Conservation (phyloP, 2,797 vertebrate genomes). For the Salarias fasciatus region DNA sequence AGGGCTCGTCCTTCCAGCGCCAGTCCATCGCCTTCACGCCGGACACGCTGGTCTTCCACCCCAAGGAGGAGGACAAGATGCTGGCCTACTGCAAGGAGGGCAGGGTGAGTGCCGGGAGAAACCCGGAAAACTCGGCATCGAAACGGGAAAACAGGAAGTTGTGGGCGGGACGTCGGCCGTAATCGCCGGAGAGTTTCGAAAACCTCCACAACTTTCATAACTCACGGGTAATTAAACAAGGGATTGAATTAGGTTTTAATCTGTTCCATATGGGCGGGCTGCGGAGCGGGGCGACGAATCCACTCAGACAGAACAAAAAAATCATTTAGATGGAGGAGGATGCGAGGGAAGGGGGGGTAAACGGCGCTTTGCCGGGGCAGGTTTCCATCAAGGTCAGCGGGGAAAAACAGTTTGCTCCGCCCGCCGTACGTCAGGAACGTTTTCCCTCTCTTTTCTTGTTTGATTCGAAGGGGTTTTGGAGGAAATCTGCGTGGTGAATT, state of each 20-base stretch:
- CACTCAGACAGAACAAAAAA: slow-evolving; percentile 48
- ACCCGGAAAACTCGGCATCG: too few relatives aligned
- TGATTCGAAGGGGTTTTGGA: neutral
- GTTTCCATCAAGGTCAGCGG: slow-evolving; percentile 34
- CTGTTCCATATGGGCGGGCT: slow-evolving; percentile 48
- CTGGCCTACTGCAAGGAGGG: slow-evolving; percentile 92
- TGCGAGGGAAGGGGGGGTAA: slow-evolving; percentile 13
- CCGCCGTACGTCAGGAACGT: neutral
- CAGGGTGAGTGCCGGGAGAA: slow-evolving; percentile 78
- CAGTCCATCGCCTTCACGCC: slow-evolving; percentile 89
- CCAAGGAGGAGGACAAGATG: slow-evolving; percentile 93
- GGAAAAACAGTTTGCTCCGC: neutral
- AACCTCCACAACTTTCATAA: slow-evolving; percentile 47
- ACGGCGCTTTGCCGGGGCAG: slow-evolving; percentile 17
- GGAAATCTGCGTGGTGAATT: slow-evolving; percentile 6
- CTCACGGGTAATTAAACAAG: slow-evolving; percentile 59
- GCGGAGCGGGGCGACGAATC: slow-evolving; percentile 36
- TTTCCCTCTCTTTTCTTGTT: neutral
- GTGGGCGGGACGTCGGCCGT: too few relatives aligned
- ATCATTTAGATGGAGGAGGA: slow-evolving; percentile 36
- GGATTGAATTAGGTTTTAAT: slow-evolving; percentile 64
- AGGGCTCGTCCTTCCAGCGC: slow-evolving; percentile 93
- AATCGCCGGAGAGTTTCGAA: slow-evolving; percentile 5
- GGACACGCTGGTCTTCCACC: slow-evolving; percentile 92
- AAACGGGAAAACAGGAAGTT: too few relatives aligned